Percentiles rank a stretch among this genome's conserved stretches.
Evolutionary conservation across 2,113 vertebrate genomes (phyloP).

Genomic region (Clinocottus analis): DNA sequence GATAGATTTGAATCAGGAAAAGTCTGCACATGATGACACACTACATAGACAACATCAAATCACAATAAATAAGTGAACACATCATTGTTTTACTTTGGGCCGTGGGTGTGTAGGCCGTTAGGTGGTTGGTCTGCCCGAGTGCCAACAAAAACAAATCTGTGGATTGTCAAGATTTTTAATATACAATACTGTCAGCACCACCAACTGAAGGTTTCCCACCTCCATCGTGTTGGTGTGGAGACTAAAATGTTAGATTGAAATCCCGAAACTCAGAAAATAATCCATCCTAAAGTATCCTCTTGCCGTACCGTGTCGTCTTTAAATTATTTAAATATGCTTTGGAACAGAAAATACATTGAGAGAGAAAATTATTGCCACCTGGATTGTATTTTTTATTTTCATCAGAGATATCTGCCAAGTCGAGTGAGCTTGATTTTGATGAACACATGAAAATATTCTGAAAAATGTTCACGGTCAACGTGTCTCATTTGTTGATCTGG

Average conservation of each 20-base stretch:
- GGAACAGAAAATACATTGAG: neutral
- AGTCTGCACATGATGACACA: neutral
- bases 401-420: neutral
- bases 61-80: neutral
- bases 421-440: neutral
- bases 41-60: neutral
- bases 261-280: neutral
- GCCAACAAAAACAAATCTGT: constrained; percentile 4
- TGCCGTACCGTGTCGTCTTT: neutral
- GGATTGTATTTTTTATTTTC: neutral
- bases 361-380: neutral
- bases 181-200: neutral
- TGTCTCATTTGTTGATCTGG: neutral
- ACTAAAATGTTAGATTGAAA: neutral
- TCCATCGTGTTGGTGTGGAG: neutral
- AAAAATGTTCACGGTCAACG: neutral
- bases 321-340: neutral
- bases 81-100: neutral
- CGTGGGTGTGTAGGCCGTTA: neutral
- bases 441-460: neutral
- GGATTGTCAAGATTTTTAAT: neutral
- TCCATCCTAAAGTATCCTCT: neutral
- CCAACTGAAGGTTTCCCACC: neutral
- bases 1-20: constrained; percentile 2
- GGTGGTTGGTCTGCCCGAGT: neutral